Evolutionary conservation across 2,797 vertebrate genomes (phyloP).

Genomic region (Menidia menidia): DNA sequence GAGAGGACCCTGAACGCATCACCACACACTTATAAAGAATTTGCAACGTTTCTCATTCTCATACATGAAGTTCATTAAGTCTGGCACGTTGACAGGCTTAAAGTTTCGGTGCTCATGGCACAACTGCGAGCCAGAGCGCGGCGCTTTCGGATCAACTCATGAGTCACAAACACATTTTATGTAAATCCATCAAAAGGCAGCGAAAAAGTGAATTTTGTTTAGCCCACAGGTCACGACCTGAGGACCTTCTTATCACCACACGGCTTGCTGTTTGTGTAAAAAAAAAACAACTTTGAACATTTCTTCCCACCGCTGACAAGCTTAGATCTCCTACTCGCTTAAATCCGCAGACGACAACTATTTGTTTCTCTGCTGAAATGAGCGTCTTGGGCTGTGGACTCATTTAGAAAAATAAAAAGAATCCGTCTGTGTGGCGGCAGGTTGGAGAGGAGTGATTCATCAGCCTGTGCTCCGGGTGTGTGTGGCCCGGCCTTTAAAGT

Average conservation of each 20-base stretch:
- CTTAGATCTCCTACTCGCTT: background rate
- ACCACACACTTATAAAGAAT: no score
- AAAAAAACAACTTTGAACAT: constrained; percentile 34
- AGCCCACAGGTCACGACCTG: constrained; percentile 48
- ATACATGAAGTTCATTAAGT: constrained; percentile 17
- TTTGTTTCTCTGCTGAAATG: background rate
- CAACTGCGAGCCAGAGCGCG: background rate
- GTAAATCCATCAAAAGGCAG: constrained; percentile 40
- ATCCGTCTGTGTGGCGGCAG: background rate
- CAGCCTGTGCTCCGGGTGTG: background rate
- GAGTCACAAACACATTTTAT: constrained; percentile 40
- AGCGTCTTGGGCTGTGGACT: background rate
- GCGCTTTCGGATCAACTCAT: constrained; percentile 12
- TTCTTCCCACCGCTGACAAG: background rate
- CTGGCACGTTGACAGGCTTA: constrained; percentile 15
- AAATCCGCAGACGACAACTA: background rate
- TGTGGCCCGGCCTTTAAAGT: no score
- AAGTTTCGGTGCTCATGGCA: constrained; percentile 1
- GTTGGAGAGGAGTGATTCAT: background rate
- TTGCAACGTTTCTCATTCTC: background rate
- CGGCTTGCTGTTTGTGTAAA: constrained; percentile 21
- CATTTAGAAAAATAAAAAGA: background rate
- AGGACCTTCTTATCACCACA: constrained; percentile 39
- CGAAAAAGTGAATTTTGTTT: constrained; percentile 33
- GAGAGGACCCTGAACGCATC: no score